phyloP scores from a whole-genome alignment of 2,113 vertebrate genomes.

The Mormyrus lacerda region DNA sequence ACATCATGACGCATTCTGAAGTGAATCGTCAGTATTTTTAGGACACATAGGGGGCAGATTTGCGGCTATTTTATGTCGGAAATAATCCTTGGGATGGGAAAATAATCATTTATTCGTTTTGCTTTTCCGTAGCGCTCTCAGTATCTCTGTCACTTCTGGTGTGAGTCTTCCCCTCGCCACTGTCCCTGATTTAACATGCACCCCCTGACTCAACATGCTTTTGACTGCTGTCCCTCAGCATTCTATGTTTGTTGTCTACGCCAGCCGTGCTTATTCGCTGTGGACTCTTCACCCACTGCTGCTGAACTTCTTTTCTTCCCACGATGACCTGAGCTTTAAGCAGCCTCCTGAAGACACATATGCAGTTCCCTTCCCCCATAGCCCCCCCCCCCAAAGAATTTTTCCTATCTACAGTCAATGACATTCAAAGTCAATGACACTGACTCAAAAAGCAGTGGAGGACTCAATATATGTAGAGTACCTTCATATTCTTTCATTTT shows the following conservation, averaged over 20 bases:
- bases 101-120: neutral
- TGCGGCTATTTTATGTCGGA: neutral
- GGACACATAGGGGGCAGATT: neutral
- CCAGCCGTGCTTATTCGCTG: neutral
- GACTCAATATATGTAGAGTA: neutral
- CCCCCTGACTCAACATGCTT: neutral
- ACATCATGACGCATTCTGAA: neutral
- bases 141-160: neutral
- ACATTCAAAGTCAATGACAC: constrained; percentile 10
- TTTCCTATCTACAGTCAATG: neutral
- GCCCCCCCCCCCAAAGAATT: neutral
- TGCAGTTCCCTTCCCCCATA: neutral
- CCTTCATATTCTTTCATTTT: neutral
- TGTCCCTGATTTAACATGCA: neutral
- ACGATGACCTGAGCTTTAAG: neutral
- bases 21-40: neutral
- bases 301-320: neutral
- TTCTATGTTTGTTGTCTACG: neutral
- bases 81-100: neutral
- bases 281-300: neutral
- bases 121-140: neutral
- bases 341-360: neutral
- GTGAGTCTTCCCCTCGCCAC: neutral
- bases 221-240: neutral
- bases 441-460: neutral